These are phyloP conservation scores for Sceliomorpha sp. DNA, from an alignment of 2,888 invertebrate genomes.

Conservation along the genomic window DNA sequence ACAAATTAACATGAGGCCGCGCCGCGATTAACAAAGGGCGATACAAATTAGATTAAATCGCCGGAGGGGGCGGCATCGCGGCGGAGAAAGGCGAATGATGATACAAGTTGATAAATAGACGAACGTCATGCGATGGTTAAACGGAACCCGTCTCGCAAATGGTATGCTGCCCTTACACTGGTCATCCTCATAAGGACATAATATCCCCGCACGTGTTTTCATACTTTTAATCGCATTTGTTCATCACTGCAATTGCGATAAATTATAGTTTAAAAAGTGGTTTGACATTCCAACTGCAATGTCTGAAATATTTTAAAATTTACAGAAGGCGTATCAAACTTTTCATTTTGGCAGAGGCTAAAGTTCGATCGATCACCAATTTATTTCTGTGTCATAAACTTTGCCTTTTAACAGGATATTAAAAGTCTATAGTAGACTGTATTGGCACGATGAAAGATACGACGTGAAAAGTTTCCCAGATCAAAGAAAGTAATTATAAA, in stretches of 20 bases:
- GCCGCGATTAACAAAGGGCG: constrained; percentile 78
- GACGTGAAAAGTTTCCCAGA: constrained; percentile 33
- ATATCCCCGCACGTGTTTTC: constrained; percentile 21
- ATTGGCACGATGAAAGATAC: not conserved
- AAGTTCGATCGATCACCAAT: no score
- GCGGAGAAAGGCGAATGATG: constrained; percentile 75
- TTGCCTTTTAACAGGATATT: no score
- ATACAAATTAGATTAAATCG: constrained; percentile 81
- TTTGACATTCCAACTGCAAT: no score
- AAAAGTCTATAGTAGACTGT: no score
- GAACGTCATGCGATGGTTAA: constrained; percentile 78
- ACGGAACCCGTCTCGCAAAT: constrained; percentile 70
- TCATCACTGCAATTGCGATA: constrained; percentile 19
- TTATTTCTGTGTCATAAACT: constrained; percentile 4
- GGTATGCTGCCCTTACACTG: constrained; percentile 47
- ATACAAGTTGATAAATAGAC: constrained; percentile 79
- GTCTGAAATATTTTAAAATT: no score
- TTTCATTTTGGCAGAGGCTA: no score
- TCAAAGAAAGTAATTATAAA: constrained; percentile 50
- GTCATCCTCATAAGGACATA: constrained; percentile 46
- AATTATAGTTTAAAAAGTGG: constrained; percentile 19
- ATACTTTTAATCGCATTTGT: constrained; percentile 38
- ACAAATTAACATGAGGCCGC: constrained; percentile 74
- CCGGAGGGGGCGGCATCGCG: constrained; percentile 78
- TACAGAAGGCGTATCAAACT: no score